Evolutionary conservation across 2,113 vertebrate species (phyloP), one percentile per base, ranked within the genome.

Genomic region (Noctilio leporinus): DNA sequence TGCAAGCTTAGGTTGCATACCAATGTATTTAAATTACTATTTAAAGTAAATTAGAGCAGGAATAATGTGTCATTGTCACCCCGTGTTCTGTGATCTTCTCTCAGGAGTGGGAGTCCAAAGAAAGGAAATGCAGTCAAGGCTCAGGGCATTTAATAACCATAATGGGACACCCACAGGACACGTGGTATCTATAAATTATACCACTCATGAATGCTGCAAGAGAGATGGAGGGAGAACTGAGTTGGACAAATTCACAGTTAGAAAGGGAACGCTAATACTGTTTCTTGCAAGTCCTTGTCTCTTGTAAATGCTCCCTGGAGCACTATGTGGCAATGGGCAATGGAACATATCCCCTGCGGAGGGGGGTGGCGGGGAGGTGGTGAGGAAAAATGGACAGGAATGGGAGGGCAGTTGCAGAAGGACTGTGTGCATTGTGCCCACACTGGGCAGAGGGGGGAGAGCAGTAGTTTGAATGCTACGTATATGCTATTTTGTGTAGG

Each of bases 41-140:
- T 17, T 59, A 93, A 94, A 93, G 91, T 65, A 88, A 91, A 72
- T 91, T 86, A 65, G 19, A 72, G 51, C 40, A 87, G 16, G 28
- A 81, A 51, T 83, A 72, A 87, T 47, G 70, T 24, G 51, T 53
- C 47, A 35, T 69, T 57, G 70, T 81, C 72, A 38, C 4, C 72
- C 4, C 6, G 26, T 55, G 24, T 77, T 43, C 47, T 51, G 33
- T 62, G 28, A 69, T 91, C 28, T 57, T 70, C 45, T 86, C 16
- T 67, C 75, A 86, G 26, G 55, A 78, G 28, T 62, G 47, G 57
- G 33, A 86, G 5, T 89, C 72, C 45, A 24, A 70, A 81, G 40
- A 47, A 64, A 82, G 40, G 67, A 76, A n/a, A 55, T 9, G 12
- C 8, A 83, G 64, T 20, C 11, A 57, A 83, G 45, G 12, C 45